Percentiles rank a stretch among this genome's conserved stretches.
phyloP scores from a whole-genome alignment of 1,140 invertebrate species.

The Xylocopa sonorina region DNA sequence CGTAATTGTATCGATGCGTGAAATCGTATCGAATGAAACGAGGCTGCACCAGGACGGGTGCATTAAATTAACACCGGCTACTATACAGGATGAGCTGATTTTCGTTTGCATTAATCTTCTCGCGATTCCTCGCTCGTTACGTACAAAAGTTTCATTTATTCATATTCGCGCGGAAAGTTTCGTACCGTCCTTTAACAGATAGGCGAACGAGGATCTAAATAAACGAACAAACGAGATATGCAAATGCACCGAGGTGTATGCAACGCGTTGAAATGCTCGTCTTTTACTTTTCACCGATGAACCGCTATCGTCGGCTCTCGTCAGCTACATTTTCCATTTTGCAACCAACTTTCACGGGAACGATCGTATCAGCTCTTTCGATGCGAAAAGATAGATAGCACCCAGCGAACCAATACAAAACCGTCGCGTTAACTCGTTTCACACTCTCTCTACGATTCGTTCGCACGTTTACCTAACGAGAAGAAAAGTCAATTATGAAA shows the following conservation, averaged over 20 bases:
- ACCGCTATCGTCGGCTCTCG: too few relatives aligned
- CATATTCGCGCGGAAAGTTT: not conserved
- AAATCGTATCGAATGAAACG: not conserved
- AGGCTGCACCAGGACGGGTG: not conserved
- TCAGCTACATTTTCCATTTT: not conserved
- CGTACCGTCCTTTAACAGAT: not conserved
- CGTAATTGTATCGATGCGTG: not conserved
- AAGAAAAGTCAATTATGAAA: not conserved
- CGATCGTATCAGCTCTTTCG: not conserved
- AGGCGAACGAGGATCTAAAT: not conserved
- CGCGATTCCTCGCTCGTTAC: not conserved
- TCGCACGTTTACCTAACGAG: not conserved
- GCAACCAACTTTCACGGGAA: too few relatives aligned
- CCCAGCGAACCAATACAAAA: not conserved
- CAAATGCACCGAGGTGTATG: not conserved
- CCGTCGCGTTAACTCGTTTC: not conserved
- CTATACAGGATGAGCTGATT: not conserved
- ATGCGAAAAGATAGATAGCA: not conserved
- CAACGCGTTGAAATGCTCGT: too few relatives aligned
- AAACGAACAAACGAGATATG: conserved; percentile 1
- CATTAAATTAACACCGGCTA: not conserved
- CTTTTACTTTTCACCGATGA: too few relatives aligned
- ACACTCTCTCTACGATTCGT: conserved; percentile 27
- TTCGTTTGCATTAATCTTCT: not conserved
- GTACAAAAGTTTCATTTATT: not conserved